phyloP scores from a whole-genome alignment of 2,113 vertebrate genomes.

The Chloroceryle aenea region DNA sequence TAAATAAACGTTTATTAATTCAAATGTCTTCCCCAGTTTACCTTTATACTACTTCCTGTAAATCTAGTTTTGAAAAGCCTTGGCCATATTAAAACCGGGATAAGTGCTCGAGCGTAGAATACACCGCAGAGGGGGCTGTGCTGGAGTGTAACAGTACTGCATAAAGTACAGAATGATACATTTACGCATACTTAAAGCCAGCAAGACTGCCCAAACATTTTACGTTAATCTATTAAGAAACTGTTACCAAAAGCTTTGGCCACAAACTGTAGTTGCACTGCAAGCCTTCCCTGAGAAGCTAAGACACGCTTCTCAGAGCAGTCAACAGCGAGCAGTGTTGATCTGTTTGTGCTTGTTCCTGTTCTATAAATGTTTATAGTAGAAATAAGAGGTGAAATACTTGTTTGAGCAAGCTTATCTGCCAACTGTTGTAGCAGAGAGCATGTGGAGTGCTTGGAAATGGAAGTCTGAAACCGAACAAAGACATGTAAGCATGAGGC shows the following conservation, averaged over 20 bases:
- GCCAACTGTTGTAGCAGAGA: not conserved
- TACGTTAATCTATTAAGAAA: not conserved
- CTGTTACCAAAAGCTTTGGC: not conserved
- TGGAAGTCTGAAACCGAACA: not conserved
- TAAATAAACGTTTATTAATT: not conserved
- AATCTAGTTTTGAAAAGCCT: not conserved
- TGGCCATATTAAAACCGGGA: not conserved
- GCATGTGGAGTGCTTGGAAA: not conserved
- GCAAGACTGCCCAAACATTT: not conserved
- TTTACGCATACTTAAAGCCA: not conserved
- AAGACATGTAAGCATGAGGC: not conserved
- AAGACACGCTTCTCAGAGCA: not conserved
- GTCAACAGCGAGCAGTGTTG: not conserved
- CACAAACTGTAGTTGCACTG: not conserved
- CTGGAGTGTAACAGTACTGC: not conserved
- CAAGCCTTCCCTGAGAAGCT: not conserved
- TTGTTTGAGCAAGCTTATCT: constrained; percentile 43
- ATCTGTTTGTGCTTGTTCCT: constrained; percentile 15
- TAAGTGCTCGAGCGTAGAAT: not conserved
- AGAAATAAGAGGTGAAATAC: constrained; percentile 20
- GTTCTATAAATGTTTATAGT: not conserved
- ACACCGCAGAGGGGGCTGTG: not conserved
- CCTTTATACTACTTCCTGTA: not conserved
- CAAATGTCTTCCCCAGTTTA: not conserved
- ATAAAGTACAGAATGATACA: not conserved